Evolutionary conservation across 1,140 invertebrate species (phyloP), one percentile per base, ranked within the genome.

Genomic region (Micrasema minimum): DNA sequence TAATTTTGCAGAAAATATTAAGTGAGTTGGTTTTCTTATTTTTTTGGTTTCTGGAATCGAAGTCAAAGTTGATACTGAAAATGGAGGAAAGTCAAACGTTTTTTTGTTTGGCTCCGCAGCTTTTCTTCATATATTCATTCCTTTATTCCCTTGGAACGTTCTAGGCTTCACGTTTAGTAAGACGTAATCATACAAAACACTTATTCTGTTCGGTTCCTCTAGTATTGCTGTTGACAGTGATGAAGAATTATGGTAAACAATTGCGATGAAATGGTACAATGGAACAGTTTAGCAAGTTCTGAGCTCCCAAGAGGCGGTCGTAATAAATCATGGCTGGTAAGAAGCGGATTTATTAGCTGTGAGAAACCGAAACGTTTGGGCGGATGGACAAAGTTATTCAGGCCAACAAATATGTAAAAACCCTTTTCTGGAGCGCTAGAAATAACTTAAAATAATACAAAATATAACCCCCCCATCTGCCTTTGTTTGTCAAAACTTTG

Each of bases 161-260:
- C n/a, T n/a, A 18, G 45, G 9, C 45, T 31, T 2, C 14, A 48
- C 16, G 14, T 48, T 18, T 48, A 14, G 9, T 48, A 38, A 38
- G 55, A 20, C 37, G 37, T 59, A 59, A 59, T 59, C 55, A 59
- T 31, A 9, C 16, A 7, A 55, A 38, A 38, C 55, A 59, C 51
- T 55, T 55, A 55, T 59, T 59, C 55, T 59, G 35, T 41, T 1
- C 3, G 55, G 12, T 59, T 59, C 46, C 20, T 46, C 14, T 6
- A 22, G 41, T 26, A 48, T 62, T 66, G 62, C 31, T 10, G 31
- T 16, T 51, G 62, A 66, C 62, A 66, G 14, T 50, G 46, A 66
- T 45, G 46, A 66, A 66, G 62, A 66, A 45, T 66, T 66, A 66
- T 66, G 38, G 62, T 26, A 37, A 51, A 51, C 31, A 51, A 51